phyloP scores from a whole-genome alignment of 1,140 invertebrate species.

The Xylocopa sonorina region DNA sequence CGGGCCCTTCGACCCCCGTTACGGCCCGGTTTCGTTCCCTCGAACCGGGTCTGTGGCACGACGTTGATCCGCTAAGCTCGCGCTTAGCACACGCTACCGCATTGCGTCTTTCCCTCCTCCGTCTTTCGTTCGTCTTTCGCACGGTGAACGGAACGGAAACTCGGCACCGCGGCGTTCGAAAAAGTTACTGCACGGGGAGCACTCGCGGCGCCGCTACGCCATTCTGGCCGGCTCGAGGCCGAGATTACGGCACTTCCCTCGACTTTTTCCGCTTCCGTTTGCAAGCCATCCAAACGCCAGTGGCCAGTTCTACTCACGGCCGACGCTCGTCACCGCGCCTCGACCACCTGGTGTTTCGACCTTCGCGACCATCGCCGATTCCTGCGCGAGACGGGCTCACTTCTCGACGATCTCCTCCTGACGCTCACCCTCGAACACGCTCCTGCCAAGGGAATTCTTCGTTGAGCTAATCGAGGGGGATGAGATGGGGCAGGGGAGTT shows the following conservation, averaged over 20 bases:
- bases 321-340: constrained; percentile 23
- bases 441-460: neutral
- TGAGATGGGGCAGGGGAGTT: no score
- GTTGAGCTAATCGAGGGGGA: no score
- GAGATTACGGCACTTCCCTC: constrained; percentile 9
- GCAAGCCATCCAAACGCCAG: constrained; percentile 78
- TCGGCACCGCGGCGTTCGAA: neutral
- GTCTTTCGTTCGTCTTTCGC: neutral
- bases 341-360: constrained; percentile 16
- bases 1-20: constrained; percentile 20
- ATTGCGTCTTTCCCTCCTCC: constrained; percentile 51
- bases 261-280: constrained; percentile 79
- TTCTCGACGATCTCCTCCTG: neutral
- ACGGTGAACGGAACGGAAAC: neutral
- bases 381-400: neutral
- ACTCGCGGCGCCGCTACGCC: constrained; percentile 53
- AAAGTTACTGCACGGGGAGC: constrained; percentile 8
- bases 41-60: constrained; percentile 11
- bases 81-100: constrained; percentile 66
- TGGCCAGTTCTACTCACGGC: constrained; percentile 40
- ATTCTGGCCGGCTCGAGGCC: constrained; percentile 52
- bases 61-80: constrained; percentile 56
- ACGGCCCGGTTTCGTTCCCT: constrained; percentile 35
- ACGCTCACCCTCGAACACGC: constrained; percentile 3
- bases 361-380: constrained; percentile 16